phyloP scores from a whole-genome alignment of 1,140 invertebrate genomes.

The Drosophila repleta region DNA sequence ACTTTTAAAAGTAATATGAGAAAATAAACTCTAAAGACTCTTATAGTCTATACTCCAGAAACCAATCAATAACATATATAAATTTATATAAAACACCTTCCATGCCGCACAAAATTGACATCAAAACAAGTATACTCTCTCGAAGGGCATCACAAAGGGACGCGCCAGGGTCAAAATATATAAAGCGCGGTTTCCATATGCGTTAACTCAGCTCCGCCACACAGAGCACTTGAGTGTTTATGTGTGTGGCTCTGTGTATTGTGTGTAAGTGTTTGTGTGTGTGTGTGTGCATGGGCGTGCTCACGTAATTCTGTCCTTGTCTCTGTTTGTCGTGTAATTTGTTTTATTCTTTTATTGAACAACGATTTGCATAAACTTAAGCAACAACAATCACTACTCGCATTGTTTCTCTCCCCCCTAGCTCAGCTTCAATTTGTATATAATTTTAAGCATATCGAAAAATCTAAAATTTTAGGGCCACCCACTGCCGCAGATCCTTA shows the following conservation, averaged over 20 bases:
- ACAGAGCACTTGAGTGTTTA: constrained; percentile 45
- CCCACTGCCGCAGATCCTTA: constrained; percentile 68
- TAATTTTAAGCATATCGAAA: constrained; percentile 3
- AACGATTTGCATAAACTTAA: constrained; percentile 17
- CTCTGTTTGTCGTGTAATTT: constrained; percentile 33
- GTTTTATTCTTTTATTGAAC: constrained; percentile 11
- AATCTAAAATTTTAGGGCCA: constrained; percentile 63
- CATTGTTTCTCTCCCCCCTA: neutral
- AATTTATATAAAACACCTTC: too few relatives aligned
- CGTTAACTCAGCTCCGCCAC: constrained; percentile 67
- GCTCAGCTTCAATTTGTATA: neutral
- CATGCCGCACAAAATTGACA: too few relatives aligned
- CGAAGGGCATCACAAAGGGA: constrained; percentile 16
- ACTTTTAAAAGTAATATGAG: too few relatives aligned
- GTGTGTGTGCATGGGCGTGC: constrained; percentile 10
- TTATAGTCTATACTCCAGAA: too few relatives aligned
- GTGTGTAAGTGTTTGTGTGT: constrained; percentile 24
- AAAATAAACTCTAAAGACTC: too few relatives aligned
- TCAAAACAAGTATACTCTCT: too few relatives aligned
- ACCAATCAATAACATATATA: too few relatives aligned
- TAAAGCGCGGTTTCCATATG: constrained; percentile 62
- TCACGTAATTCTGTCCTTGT: constrained; percentile 4
- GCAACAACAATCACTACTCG: constrained; percentile 11
- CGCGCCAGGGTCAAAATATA: constrained; percentile 36
- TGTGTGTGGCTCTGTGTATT: constrained; percentile 21